Conservation (phyloP, 2,888 invertebrate genomes). For the Leptopterna dolabrata region DNA sequence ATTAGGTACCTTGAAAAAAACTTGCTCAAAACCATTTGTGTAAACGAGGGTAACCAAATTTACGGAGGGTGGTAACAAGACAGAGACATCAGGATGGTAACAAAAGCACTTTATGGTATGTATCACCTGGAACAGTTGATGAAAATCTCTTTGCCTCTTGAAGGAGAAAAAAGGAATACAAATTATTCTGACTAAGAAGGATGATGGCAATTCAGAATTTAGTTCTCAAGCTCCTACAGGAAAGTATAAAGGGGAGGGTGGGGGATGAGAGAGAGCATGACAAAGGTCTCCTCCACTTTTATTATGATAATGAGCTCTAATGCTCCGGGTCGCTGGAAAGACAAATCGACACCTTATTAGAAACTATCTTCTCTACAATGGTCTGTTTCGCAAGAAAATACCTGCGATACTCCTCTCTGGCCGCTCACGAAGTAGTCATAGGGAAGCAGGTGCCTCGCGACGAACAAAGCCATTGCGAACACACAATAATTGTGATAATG, state of each 20-base stretch:
- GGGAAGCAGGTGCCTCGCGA: background rate
- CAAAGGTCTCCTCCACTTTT: background rate
- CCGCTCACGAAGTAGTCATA: background rate
- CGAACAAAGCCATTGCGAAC: background rate
- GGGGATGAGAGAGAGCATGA: background rate
- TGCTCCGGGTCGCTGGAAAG: background rate
- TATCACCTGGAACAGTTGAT: no score
- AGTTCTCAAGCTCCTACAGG: background rate
- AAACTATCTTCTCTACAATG: background rate
- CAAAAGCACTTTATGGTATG: no score
- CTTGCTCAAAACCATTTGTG: no score
- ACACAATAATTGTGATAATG: constrained; percentile 29
- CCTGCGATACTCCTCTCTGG: background rate
- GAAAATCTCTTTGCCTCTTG: no score
- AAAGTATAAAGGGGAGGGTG: background rate
- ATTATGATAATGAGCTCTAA: background rate
- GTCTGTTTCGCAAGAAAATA: background rate
- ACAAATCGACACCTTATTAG: background rate
- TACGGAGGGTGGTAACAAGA: no score
- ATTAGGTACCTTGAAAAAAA: no score
- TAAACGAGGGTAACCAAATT: no score
- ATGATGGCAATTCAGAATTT: no score
- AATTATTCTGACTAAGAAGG: no score
- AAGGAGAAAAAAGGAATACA: no score
- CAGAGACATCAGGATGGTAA: no score